Base-by-base conservation (phyloP, 2,113 vertebrate species). In the Sander vitreus region DNA sequence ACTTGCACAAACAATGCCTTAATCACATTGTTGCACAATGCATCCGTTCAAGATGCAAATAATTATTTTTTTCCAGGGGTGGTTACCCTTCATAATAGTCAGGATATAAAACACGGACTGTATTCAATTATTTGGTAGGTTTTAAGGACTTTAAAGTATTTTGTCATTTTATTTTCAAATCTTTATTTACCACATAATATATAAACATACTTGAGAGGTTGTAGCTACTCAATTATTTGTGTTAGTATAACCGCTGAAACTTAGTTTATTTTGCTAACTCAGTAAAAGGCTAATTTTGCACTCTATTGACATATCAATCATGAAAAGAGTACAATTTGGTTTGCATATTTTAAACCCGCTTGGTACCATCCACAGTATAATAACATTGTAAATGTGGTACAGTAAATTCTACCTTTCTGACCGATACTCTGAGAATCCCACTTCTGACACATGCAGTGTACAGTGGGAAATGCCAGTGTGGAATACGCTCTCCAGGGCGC, bases 391-490 rank as follows among this genome's bases (percentile, higher is more conserved):
- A 39, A 39, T 9, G 3, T 36, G 18, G 19, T 23, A 39, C 50
- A 9, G 21, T 21, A 55, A 43, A 43, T 43, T 43, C 39, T 11
- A 43, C 10, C 18, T 50, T 63, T 73, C 21, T 5, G 5, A 16
- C 54, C 1, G 9, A 2, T 21, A 72, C 36, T 21, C 39, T 50
- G 54, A 70, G 76, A 73, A 67, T 43, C 51, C 54, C 43, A 74
- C 45, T 74, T 74, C 30, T 57, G 67, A 33, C 67, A 69, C 15
- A 5, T 13, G 45, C 51, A 68, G 50, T 16, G 62, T 60, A 62
- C 16, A 68, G 70, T 23, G 54, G 43, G 48, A 77, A 78, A 73
- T 6, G 43, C 30, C 2, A 0, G 19, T 53, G 60, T 6, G 9
- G 72, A 57, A 57, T 59, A 25, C 8, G 21, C 54, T 59, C 73